phyloP scores from a whole-genome alignment of 2,113 vertebrate species.

The Upupa epops region DNA sequence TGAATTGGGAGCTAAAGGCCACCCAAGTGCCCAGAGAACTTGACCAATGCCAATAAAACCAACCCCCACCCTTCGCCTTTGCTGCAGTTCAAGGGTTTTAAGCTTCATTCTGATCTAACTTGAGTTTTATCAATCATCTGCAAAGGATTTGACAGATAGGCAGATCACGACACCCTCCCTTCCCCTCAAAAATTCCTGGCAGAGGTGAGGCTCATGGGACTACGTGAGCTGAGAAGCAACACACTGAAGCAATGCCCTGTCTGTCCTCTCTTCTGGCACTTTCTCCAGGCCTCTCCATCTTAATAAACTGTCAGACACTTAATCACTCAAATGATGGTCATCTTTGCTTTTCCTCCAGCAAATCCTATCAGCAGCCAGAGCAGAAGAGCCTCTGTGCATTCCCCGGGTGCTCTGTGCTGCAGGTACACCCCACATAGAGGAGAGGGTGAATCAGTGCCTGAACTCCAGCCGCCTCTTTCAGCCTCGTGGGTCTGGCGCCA shows the following conservation, averaged over 20 bases:
- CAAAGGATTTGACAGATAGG: not conserved
- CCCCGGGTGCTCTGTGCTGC: not conserved
- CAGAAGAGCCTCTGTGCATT: not conserved
- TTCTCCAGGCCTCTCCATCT: slow-evolving; percentile 45
- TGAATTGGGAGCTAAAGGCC: not conserved
- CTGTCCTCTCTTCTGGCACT: slow-evolving; percentile 40
- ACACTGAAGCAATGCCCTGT: not conserved
- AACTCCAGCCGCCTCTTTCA: not conserved
- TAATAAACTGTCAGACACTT: slow-evolving; percentile 29
- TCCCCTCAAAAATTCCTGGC: slow-evolving; percentile 21
- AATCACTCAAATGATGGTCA: slow-evolving; percentile 16
- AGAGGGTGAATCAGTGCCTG: not conserved
- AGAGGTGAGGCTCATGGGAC: slow-evolving; percentile 25
- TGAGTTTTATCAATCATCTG: not conserved
- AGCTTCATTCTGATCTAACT: not conserved
- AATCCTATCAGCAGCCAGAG: not conserved
- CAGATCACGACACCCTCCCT: not conserved
- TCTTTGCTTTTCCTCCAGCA: slow-evolving; percentile 41
- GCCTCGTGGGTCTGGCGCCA: not conserved
- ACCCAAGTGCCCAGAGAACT: not conserved
- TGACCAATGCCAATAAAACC: not conserved
- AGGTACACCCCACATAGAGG: not conserved
- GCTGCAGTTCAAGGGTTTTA: not conserved
- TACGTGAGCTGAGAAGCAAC: slow-evolving; percentile 1
- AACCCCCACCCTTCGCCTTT: not conserved